Conservation (phyloP, 2,113 vertebrate species). For the Xiphophorus couchianus region DNA sequence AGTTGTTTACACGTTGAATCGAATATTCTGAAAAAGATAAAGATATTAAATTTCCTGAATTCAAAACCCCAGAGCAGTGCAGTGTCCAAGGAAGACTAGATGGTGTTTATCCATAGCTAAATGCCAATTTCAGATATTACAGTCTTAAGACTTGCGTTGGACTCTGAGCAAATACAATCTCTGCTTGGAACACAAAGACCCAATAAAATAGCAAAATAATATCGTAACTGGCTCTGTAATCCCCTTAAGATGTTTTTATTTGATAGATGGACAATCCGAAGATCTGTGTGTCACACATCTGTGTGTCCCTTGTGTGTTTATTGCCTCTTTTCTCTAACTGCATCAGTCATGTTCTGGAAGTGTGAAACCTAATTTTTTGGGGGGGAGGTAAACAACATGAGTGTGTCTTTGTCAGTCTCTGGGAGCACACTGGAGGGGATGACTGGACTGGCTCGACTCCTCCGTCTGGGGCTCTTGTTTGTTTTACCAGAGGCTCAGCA, state of each 20-base stretch:
- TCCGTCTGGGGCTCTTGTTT: slow-evolving; percentile 42
- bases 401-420: slow-evolving; percentile 28
- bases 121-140: background rate
- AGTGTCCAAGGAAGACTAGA: too few species aligned
- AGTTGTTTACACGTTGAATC: too few species aligned
- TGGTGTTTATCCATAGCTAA: too few species aligned
- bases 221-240: slow-evolving; percentile 24
- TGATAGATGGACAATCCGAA: slow-evolving; percentile 3
- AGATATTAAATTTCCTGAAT: background rate
- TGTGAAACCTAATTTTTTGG: slow-evolving; percentile 9
- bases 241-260: slow-evolving; percentile 15
- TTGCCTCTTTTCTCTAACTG: background rate
- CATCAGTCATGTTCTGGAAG: slow-evolving; percentile 28
- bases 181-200: background rate
- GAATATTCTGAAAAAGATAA: background rate
- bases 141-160: background rate
- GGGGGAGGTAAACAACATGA: background rate
- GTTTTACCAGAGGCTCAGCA: slow-evolving; percentile 48
- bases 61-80: background rate
- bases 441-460: slow-evolving; percentile 39
- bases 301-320: slow-evolving; percentile 2
- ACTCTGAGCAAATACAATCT: background rate
- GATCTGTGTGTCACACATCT: background rate
- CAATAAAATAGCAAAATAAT: slow-evolving; percentile 10
- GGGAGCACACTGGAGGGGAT: slow-evolving; percentile 46